Evolutionary conservation across 1,140 invertebrate species (phyloP), one percentile per base, ranked within the genome.

Genomic region (Polyergus mexicanus): DNA sequence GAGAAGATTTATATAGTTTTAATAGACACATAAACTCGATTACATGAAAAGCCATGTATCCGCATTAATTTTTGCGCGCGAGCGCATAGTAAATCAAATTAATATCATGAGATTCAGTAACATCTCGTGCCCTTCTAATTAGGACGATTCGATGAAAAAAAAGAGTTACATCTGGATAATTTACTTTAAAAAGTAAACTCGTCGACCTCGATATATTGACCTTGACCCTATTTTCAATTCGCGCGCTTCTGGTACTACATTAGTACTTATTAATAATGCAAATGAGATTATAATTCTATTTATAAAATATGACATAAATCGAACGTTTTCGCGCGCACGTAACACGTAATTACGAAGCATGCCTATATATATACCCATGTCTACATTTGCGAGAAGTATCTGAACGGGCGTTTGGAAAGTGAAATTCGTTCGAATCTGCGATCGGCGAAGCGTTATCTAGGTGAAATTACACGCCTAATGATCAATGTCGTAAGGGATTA

Each of bases 361-460:
- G 16, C 28, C 13, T 68, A 16, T n/a, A n/a, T n/a, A n/a, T n/a
- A n/a, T 38, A n/a, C 4, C 3, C 5, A 5, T 41, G 8, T 22
- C 51, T 38, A n/a, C 7, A 13, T 63, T 3, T 25, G 16, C 35
- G 25, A 41, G 35, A 78, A 44, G 28, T 51, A 47, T 38, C 38
- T 32, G 41, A 47, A 65, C 60, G 6, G 13, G 13, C 28, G 16
- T 51, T 38, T 80, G 44, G 44, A 80, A 80, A 80, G 76, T 80
- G 76, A 80, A 80, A 80, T 80, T 69, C 22, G 32, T 38, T 69
- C 63, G 32, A 66, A 69, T 80, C 22, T 35, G 58, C 11, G 32
- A 54, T 80, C 44, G 38, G 44, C 63, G 63, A 38, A 80, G 63
- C 76, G 63, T 80, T 80, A 80, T 80, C 76, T 69, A 66, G 63